Conservation (phyloP, 30 jellyfish, hydroid and myxozoan genomes). For the Aurelia aurita complex sp. Pacific region DNA sequence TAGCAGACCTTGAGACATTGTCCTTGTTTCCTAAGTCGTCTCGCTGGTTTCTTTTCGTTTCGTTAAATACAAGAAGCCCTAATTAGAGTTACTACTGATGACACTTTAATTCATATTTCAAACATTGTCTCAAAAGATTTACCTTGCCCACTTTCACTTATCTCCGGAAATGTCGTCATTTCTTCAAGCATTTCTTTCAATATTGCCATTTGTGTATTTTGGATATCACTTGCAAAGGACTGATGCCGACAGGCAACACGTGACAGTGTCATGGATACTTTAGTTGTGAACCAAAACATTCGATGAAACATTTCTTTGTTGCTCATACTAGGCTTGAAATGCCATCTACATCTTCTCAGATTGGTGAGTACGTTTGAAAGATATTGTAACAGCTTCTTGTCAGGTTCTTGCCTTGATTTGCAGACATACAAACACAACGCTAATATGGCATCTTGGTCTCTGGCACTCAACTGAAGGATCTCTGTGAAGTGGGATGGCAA, state of each 20-base stretch:
- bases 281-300: slow-evolving; percentile 22
- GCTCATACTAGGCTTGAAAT: slow-evolving; percentile 35
- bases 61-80: no score
- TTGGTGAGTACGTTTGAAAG: slow-evolving; percentile 41
- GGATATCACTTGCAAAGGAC: neutral
- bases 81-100: no score
- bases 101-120: no score
- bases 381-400: slow-evolving; percentile 59
- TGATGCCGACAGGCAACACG: slow-evolving; percentile 26
- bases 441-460: slow-evolving; percentile 69
- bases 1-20: no score
- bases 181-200: slow-evolving; percentile 50
- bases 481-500: slow-evolving; percentile 67
- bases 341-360: slow-evolving; percentile 65
- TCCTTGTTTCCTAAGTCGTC: no score
- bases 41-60: no score
- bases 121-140: no score
- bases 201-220: neutral
- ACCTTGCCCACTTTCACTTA: slow-evolving; percentile 51
- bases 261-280: slow-evolving; percentile 41
- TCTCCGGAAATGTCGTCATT: slow-evolving; percentile 25
- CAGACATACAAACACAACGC: slow-evolving; percentile 72
- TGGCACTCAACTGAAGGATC: slow-evolving; percentile 43
- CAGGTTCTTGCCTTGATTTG: slow-evolving; percentile 47
- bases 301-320: slow-evolving; percentile 14